Base-by-base conservation (phyloP, 2,113 vertebrate genomes). In the Sander vitreus region DNA sequence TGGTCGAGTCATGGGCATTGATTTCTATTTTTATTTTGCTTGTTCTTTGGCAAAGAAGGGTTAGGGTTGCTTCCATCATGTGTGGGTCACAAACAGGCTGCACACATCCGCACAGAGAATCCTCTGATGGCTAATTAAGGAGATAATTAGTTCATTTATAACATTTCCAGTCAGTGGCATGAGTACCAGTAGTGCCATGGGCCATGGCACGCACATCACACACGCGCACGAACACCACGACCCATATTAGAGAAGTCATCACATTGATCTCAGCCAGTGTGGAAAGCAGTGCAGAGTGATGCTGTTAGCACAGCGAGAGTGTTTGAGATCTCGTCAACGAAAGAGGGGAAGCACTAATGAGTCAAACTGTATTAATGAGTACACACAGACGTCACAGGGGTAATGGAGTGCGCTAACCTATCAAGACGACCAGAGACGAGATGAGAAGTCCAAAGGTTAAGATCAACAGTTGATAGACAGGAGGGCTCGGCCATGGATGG, bases 61-160 rank as follows among this genome's bases (percentile, higher is more conserved):
- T n/a, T n/a, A 27, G 68, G 33, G 21, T 33, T 57, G 62, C 58
- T 78, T 81, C 55, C 57, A 27, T 84, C 77, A 50, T 65, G 76
- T 86, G 55, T 76, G 54, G 73, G 55, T 85, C 76, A 54, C 39
- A 87, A 88, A 88, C 50, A 73, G 78, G 25, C 73, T 55, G 69
- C 45, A 25, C 71, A 51, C 51, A 75, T 27, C 76, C 36, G 69
- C 51, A 81, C 63, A 63, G 39, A 47, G 48, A 62, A 23, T 15
- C 36, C 68, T 82, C 64, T 27, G 23, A 75, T 73, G 83, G 77
- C 72, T 82, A 85, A 89, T 88, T 90, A 80, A 75, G 43, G 33
- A 47, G 75, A 77, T 82, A 88, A 91, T 92, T 57, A 81, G 77
- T 78, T 87, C 19, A 78, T 77, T 92, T 91, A 69, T 68, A 69